These are phyloP conservation scores for Cromileptes altivelis DNA, from an alignment of 2,113 vertebrate species.

Conservation along the genomic window DNA sequence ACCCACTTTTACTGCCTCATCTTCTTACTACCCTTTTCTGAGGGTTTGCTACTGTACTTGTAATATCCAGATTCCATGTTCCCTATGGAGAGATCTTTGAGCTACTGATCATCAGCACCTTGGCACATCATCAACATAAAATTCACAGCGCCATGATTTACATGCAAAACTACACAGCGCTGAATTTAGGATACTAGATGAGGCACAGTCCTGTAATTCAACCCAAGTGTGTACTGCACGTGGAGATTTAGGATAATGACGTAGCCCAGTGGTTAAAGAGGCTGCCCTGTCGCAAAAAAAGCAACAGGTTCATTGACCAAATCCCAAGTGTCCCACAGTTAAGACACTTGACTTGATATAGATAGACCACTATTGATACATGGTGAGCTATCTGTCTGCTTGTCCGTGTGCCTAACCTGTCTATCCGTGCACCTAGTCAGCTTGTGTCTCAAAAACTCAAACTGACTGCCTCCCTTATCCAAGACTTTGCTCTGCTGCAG, in stretches of 20 bases:
- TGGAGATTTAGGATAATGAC: neutral
- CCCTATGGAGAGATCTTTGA: conserved; percentile 19
- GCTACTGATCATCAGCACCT: conserved; percentile 25
- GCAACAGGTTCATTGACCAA: neutral
- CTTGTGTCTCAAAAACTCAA: neutral
- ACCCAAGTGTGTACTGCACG: neutral
- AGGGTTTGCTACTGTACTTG: neutral
- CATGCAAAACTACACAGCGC: neutral
- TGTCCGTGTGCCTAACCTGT: neutral
- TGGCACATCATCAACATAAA: conserved; percentile 31
- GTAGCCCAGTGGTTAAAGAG: neutral
- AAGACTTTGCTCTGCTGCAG: neutral
- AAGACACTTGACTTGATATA: neutral
- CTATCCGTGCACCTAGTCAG: neutral
- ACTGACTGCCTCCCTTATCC: neutral
- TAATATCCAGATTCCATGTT: conserved; percentile 18
- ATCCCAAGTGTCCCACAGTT: neutral
- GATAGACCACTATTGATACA: neutral
- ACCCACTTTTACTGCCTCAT: neutral
- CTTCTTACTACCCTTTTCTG: conserved; percentile 6
- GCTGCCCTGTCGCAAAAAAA: neutral
- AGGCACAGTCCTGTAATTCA: neutral
- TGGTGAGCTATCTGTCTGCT: neutral
- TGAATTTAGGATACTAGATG: neutral
- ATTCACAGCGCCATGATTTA: conserved; percentile 2